Evolutionary conservation across 1,140 invertebrate genomes (phyloP), one percentile per base, ranked within the genome.

Genomic region (Helicoverpa armigera): DNA sequence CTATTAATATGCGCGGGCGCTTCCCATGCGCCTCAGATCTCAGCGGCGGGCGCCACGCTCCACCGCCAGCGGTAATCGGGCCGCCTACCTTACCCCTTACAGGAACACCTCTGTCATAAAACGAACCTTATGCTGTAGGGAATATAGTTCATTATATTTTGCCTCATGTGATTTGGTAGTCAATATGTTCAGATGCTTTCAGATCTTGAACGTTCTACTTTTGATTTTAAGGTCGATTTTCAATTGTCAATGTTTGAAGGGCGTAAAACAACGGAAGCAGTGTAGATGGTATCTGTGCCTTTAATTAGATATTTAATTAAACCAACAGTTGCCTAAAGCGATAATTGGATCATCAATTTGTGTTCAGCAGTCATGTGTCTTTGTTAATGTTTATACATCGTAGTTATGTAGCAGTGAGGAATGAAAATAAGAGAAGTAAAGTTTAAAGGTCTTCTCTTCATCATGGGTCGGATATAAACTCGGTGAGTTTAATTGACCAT

Each of bases 301-400:
- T 91, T 92, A 93, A 93, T 93, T 92, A 93, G 87, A 79, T 70
- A 83, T 86, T 88, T 93, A 92, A 93, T 93, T 91, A 92, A 91
- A 78, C 13, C 76, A 60, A 51, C 89, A 90, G 90, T 88, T 87
- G 81, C 50, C 50, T 79, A 79, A 85, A 86, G 89, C 85, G 88
- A 91, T 92, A 92, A 92, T 92, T 90, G 60, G 83, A 85, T 92
- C 91, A 88, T 86, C 85, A 86, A 81, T 89, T 83, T 82, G 69
- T 18, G 61, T 79, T 72, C 76, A 56, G 63, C 43, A 14, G 51
- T 31, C 29, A n/a, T 78, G 16, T 51, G 58, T 51, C 67, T 70
- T 70, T 67, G 63, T 48, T 67, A 43, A 48, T 50, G 63, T 67
- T 50, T 67, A 67, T 50, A 67, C 11, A 10, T 12, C 10, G n/a